A percentile compares a stretch with the other conserved stretches of the same genome.
These are phyloP conservation scores for Hermaeophaga mercurialis DNA, from an alignment of 2,888 invertebrate species.

Conservation along the genomic window DNA sequence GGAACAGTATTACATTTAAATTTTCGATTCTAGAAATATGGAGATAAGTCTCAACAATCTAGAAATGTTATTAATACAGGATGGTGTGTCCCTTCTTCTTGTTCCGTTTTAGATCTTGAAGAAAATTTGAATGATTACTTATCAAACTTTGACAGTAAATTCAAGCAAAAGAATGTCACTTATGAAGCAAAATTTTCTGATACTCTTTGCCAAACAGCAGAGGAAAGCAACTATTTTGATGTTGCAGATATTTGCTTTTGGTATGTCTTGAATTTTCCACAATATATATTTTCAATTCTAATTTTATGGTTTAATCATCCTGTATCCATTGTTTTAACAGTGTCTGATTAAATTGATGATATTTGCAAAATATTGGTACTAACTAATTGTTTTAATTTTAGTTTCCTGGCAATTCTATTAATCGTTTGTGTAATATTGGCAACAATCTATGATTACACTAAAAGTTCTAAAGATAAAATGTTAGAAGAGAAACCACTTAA, in stretches of 20 bases:
- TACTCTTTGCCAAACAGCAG: slow-evolving; percentile 49
- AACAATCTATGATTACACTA: slow-evolving; percentile 51
- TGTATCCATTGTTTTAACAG: too few relatives aligned
- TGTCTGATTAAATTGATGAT: too few relatives aligned
- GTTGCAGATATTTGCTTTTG: slow-evolving; percentile 52
- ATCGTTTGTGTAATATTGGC: slow-evolving; percentile 48
- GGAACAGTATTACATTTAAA: too few relatives aligned
- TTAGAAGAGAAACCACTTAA: slow-evolving; percentile 45
- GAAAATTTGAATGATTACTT: slow-evolving; percentile 47
- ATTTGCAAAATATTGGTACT: too few relatives aligned
- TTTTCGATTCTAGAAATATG: too few relatives aligned
- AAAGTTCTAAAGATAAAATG: slow-evolving; percentile 25
- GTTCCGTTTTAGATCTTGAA: slow-evolving; percentile 49
- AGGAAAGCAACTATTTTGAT: slow-evolving; percentile 45
- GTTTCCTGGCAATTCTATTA: slow-evolving; percentile 48
- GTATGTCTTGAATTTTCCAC: slow-evolving; percentile 50
- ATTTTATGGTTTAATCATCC: too few relatives aligned
- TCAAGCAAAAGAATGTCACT: slow-evolving; percentile 46
- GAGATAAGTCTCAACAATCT: slow-evolving; percentile 50
- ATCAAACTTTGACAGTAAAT: slow-evolving; percentile 46
- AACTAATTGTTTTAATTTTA: too few relatives aligned
- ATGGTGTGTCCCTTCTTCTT: slow-evolving; percentile 55
- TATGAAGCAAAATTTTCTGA: slow-evolving; percentile 41
- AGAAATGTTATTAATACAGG: slow-evolving; percentile 50
- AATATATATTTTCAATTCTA: too few relatives aligned